phyloP scores from a whole-genome alignment of 2,113 vertebrate genomes.

The Elanus axillaris region DNA sequence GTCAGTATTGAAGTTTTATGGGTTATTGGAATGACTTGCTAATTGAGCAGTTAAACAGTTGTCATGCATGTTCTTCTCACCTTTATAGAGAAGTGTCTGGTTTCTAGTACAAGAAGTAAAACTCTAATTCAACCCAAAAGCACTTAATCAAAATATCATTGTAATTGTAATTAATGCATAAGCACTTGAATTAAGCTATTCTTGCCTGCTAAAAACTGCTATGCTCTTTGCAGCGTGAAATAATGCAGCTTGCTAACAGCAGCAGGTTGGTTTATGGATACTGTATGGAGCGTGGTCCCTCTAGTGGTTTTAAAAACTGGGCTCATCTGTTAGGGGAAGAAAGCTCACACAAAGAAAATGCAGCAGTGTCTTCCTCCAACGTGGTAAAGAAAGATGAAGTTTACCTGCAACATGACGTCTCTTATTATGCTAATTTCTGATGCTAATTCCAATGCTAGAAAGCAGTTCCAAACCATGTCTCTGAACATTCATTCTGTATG shows the following conservation, averaged over 20 bases:
- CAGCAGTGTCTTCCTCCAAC: rapidly evolving
- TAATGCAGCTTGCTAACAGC: too few relatives aligned
- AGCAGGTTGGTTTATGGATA: not conserved
- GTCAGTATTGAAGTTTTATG: not conserved
- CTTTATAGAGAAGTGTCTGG: not conserved
- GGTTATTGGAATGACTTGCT: not conserved
- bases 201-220: not conserved
- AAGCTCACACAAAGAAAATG: not conserved
- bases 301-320: conserved; percentile 34
- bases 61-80: not conserved
- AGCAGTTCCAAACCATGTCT: not conserved
- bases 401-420: rapidly evolving
- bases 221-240: not conserved
- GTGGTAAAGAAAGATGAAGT: rapidly evolving
- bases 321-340: rapidly evolving
- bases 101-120: not conserved
- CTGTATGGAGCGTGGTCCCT: conserved; percentile 28
- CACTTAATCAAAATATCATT: not conserved
- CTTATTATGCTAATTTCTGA: rapidly evolving
- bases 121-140: not conserved
- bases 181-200: not conserved
- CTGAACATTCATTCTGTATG: rapidly evolving
- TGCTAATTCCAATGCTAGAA: not conserved
- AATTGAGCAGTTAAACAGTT: not conserved
- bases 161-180: not conserved